Conservation (phyloP, 1,140 invertebrate species). For the Lucilia sericata region DNA sequence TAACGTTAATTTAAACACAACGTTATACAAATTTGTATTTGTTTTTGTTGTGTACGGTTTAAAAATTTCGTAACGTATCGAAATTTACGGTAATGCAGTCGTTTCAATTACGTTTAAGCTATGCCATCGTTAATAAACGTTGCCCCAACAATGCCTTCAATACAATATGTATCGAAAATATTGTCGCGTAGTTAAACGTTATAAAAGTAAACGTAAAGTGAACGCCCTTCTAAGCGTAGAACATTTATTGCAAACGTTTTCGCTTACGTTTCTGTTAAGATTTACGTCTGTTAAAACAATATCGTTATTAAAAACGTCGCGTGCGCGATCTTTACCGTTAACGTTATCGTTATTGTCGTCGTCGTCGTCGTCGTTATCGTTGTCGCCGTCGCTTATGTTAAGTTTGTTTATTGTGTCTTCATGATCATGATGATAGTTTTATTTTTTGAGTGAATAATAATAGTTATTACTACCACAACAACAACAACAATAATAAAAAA, state of each 20-base stretch:
- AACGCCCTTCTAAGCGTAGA: neutral
- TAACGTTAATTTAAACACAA: neutral
- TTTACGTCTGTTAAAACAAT: neutral
- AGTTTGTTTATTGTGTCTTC: constrained; percentile 39
- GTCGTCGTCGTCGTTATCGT: constrained; percentile 43
- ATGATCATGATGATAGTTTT: constrained; percentile 46
- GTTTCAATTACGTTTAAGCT: constrained; percentile 15
- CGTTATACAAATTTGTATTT: neutral
- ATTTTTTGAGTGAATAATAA: constrained; percentile 14
- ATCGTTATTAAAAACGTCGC: no score
- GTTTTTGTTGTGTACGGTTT: neutral
- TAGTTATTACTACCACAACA: neutral
- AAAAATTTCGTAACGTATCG: neutral
- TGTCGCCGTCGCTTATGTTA: constrained; percentile 36
- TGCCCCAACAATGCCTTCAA: neutral
- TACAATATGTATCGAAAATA: constrained; percentile 33
- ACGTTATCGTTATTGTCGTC: constrained; percentile 46
- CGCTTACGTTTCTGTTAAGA: constrained; percentile 25
- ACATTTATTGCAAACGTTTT: neutral
- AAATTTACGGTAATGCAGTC: constrained; percentile 32
- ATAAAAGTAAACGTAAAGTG: neutral
- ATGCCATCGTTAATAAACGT: constrained; percentile 26
- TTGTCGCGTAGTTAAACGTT: constrained; percentile 38
- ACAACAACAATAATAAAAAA: neutral
- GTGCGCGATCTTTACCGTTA: neutral